These are phyloP conservation scores for Cherax quadricarinatus DNA, from an alignment of 1,140 invertebrate genomes.

Conservation along the genomic window DNA sequence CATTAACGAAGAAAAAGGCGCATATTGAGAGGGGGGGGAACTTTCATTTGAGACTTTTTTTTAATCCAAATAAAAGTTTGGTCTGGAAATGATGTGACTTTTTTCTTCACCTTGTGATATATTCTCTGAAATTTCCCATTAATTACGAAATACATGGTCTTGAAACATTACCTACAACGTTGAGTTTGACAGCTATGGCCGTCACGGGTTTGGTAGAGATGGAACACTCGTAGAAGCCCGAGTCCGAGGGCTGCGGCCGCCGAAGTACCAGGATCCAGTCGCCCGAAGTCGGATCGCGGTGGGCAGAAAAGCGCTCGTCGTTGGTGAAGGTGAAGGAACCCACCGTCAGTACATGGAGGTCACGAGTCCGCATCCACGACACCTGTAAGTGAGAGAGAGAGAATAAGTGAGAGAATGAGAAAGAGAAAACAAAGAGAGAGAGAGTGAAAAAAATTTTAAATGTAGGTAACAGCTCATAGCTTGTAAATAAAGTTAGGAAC, in stretches of 20 bases:
- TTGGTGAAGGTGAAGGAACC: constrained; percentile 53
- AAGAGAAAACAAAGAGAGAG: neutral
- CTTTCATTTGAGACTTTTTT: too few species aligned
- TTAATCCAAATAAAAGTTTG: too few species aligned
- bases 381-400: constrained; percentile 7
- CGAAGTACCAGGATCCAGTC: constrained; percentile 43
- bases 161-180: constrained; percentile 36
- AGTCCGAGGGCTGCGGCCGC: constrained; percentile 25
- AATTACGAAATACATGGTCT: too few species aligned
- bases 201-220: constrained; percentile 51
- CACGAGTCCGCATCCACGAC: constrained; percentile 31
- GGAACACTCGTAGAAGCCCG: constrained; percentile 34
- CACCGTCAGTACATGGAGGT: constrained; percentile 30
- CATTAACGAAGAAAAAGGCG: too few species aligned
- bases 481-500: too few species aligned
- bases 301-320: constrained; percentile 37
- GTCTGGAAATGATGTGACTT: too few species aligned
- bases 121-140: too few species aligned
- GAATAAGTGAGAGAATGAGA: neutral
- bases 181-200: constrained; percentile 25
- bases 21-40: too few species aligned
- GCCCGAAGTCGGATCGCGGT: constrained; percentile 18
- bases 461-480: neutral
- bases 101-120: too few species aligned
- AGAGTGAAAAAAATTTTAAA: neutral